Evolutionary conservation across 1,140 invertebrate genomes (phyloP).

Genomic region (Platyscapa corneri): DNA sequence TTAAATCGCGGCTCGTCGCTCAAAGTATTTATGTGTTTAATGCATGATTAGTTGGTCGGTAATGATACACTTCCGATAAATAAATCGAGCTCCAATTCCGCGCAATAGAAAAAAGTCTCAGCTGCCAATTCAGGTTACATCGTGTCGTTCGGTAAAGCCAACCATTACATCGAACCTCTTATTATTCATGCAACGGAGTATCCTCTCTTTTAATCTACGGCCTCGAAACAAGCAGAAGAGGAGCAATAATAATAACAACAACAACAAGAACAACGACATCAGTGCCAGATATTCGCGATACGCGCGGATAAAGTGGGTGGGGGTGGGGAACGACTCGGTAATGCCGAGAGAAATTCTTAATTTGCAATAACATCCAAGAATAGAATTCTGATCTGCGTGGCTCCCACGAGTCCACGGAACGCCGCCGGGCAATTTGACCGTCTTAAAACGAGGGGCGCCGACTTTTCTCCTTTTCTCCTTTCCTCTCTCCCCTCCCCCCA

Average conservation of each 20-base stretch:
- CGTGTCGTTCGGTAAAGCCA: constrained; percentile 9
- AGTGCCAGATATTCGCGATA: background rate
- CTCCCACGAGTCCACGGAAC: constrained; percentile 26
- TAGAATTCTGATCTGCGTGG: constrained; percentile 34
- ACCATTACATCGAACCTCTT: constrained; percentile 15
- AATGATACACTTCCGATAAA: constrained; percentile 23
- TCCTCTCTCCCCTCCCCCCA: background rate
- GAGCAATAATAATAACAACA: no score
- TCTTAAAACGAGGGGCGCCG: constrained; percentile 40
- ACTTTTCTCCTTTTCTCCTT: background rate
- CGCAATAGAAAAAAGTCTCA: background rate
- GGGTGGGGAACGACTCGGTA: no score
- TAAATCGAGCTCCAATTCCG: constrained; percentile 7
- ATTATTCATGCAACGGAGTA: constrained; percentile 35
- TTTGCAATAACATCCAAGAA: constrained; percentile 50
- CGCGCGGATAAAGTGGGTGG: background rate
- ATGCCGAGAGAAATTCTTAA: constrained; percentile 42
- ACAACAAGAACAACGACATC: background rate
- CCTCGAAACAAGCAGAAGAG: constrained; percentile 18
- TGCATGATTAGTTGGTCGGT: background rate
- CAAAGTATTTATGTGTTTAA: constrained; percentile 9
- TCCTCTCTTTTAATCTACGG: constrained; percentile 17
- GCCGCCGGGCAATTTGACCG: constrained; percentile 48
- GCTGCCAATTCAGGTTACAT: constrained; percentile 25
- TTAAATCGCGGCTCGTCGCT: background rate